Conservation (phyloP, 1,140 invertebrate species). For the Drosophila santomea region DNA sequence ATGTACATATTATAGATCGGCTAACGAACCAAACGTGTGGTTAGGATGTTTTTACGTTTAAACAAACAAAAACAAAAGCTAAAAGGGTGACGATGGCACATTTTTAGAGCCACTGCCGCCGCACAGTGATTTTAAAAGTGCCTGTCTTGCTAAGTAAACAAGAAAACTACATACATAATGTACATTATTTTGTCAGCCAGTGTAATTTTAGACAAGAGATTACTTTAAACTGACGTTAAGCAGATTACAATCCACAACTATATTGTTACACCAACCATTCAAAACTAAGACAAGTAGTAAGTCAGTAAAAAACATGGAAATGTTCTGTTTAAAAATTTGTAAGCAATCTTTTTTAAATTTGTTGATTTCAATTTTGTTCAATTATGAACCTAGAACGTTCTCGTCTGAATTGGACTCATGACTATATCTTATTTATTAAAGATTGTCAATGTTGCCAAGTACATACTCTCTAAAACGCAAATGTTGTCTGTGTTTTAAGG, state of each 20-base stretch:
- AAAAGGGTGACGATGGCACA: constrained; percentile 28
- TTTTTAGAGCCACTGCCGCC: constrained; percentile 15
- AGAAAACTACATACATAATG: background rate
- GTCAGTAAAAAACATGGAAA: too few species aligned
- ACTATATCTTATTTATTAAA: too few species aligned
- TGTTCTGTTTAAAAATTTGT: too few species aligned
- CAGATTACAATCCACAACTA: background rate
- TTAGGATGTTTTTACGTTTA: constrained; percentile 37
- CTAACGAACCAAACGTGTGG: constrained; percentile 23
- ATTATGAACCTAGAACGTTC: too few species aligned
- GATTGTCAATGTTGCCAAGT: too few species aligned
- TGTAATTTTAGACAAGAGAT: background rate
- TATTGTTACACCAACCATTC: background rate
- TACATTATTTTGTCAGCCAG: background rate
- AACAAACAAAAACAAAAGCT: constrained; percentile 56
- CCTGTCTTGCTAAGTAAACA: constrained; percentile 1
- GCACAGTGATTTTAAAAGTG: constrained; percentile 8
- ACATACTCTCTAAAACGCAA: too few species aligned
- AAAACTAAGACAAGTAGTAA: too few species aligned
- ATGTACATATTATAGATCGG: constrained; percentile 17
- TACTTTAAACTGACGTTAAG: background rate
- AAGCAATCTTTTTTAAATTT: too few species aligned
- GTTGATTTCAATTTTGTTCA: too few species aligned
- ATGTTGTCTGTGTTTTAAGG: too few species aligned
- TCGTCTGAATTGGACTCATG: too few species aligned